Conservation (phyloP, 2,888 invertebrate genomes). For the Sarcophaga subvicina region DNA sequence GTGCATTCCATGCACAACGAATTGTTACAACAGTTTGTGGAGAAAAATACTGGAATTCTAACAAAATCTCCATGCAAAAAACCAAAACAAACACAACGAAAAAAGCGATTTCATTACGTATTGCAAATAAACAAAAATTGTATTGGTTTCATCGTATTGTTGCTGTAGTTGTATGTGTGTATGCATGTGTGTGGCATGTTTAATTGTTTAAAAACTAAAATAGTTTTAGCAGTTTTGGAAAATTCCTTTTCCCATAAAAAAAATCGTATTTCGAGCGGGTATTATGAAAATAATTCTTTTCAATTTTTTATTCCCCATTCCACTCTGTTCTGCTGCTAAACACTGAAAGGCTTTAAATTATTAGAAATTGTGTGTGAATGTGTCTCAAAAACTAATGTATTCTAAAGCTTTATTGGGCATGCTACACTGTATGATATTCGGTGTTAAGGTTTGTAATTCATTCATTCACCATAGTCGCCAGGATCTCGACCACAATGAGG, state of each 20-base stretch:
- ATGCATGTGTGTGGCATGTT: neutral
- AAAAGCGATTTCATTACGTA: neutral
- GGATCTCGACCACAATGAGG: too few relatives aligned
- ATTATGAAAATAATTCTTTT: neutral
- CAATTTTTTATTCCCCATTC: neutral
- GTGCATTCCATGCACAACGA: neutral
- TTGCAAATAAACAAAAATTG: constrained; percentile 34
- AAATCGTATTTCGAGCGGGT: neutral
- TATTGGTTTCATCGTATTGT: constrained; percentile 38
- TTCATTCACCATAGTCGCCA: too few relatives aligned
- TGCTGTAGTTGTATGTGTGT: neutral
- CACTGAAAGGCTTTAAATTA: neutral
- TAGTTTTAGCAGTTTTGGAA: neutral
- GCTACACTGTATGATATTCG: too few relatives aligned
- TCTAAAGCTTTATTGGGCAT: too few relatives aligned
- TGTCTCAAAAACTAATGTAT: too few relatives aligned
- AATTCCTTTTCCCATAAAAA: neutral
- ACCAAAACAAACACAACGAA: neutral
- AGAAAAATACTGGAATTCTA: neutral
- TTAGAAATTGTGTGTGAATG: neutral
- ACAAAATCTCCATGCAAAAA: too few relatives aligned
- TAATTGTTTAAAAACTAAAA: neutral
- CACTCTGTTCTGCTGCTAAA: neutral
- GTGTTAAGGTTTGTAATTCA: too few relatives aligned
- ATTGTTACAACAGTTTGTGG: neutral